A percentile compares a stretch with the other conserved stretches of the same genome.
phyloP scores from a whole-genome alignment of 2,888 invertebrate genomes.

The Phengaris arion region DNA sequence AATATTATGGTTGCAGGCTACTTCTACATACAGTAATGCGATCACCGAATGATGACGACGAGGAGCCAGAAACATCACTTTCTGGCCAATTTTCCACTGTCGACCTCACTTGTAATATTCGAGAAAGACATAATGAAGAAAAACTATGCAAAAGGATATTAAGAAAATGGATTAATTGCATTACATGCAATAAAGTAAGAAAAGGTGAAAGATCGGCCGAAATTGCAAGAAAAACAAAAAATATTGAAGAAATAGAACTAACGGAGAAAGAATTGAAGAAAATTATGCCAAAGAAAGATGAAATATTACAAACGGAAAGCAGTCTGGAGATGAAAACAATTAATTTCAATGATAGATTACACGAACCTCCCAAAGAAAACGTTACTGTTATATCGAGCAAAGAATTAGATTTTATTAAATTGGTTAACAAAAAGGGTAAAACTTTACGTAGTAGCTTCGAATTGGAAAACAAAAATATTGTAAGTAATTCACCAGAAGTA shows the following conservation, averaged over 20 bases:
- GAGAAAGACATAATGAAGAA: constrained; percentile 29
- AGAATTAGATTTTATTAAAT: constrained; percentile 55
- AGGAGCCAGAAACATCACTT: constrained; percentile 43
- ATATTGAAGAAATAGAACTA: constrained; percentile 43
- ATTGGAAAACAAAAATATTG: background rate
- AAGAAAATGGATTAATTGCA: constrained; percentile 35
- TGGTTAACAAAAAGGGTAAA: constrained; percentile 47
- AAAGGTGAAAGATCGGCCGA: constrained; percentile 33
- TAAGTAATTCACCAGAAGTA: constrained; percentile 20
- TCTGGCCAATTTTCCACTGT: constrained; percentile 44
- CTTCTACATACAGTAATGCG: constrained; percentile 63
- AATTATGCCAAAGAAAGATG: constrained; percentile 44
- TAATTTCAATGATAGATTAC: background rate
- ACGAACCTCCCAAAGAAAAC: constrained; percentile 26
- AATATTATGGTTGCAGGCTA: constrained; percentile 48
- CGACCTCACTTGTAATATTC: constrained; percentile 38
- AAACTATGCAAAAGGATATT: constrained; percentile 33
- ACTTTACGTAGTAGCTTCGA: constrained; percentile 35
- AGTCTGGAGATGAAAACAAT: constrained; percentile 51
- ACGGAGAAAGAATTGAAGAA: constrained; percentile 55
- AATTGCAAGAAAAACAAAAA: constrained; percentile 27
- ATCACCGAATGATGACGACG: constrained; percentile 55
- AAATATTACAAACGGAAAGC: constrained; percentile 58
- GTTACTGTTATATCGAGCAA: constrained; percentile 37
- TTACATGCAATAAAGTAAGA: constrained; percentile 41